These are phyloP conservation scores for Syngnathus scovelli DNA, from an alignment of 2,113 vertebrate genomes.

Conservation along the genomic window DNA sequence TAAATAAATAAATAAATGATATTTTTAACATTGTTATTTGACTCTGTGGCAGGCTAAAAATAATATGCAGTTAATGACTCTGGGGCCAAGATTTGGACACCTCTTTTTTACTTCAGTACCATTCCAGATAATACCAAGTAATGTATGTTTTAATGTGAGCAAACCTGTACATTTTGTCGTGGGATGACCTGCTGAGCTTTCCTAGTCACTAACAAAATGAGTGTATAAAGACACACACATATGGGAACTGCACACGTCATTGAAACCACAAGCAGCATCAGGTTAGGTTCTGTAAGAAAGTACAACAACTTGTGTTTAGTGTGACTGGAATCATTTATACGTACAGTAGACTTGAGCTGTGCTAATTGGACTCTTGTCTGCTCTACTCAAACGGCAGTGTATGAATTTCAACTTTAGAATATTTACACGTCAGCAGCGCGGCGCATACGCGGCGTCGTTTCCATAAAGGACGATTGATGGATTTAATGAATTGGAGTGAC, in stretches of 20 bases:
- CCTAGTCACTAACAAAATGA: constrained; percentile 30
- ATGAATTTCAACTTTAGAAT: too few species aligned
- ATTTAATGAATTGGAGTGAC: too few species aligned
- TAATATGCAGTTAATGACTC: background rate
- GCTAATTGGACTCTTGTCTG: too few species aligned
- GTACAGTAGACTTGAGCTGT: too few species aligned
- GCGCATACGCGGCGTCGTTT: too few species aligned
- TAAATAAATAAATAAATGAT: background rate
- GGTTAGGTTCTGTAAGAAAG: constrained; percentile 31
- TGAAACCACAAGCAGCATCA: constrained; percentile 33
- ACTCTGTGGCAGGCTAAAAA: background rate
- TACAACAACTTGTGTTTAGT: constrained; percentile 4
- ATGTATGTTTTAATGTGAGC: background rate
- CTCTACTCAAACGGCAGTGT: too few species aligned
- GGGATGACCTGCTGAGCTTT: constrained; percentile 3
- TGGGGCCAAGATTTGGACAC: background rate
- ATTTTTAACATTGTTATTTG: background rate
- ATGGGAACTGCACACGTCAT: constrained; percentile 32
- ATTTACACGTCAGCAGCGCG: too few species aligned
- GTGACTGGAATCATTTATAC: too few species aligned
- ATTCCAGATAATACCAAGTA: background rate
- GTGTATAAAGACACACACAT: constrained; percentile 48
- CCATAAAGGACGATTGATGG: too few species aligned
- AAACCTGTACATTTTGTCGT: constrained; percentile 30
- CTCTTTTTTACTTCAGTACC: background rate